These are phyloP conservation scores for Ectemnius cavifrons DNA, from an alignment of 2,888 invertebrate genomes.

Conservation along the genomic window DNA sequence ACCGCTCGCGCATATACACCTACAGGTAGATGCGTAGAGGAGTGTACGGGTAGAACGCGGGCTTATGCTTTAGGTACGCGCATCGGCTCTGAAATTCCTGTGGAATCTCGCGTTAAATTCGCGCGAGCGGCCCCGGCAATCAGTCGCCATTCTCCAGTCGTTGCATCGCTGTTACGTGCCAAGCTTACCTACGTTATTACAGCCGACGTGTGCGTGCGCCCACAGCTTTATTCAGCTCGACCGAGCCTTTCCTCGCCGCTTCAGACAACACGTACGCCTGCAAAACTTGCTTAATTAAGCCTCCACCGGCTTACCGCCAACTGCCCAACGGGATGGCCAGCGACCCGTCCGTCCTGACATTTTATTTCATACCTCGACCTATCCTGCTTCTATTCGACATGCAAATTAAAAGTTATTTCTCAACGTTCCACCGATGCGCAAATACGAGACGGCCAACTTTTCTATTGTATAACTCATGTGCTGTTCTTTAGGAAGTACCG, in stretches of 20 bases:
- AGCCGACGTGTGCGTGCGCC: constrained; percentile 51
- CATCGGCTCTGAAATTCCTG: constrained; percentile 46
- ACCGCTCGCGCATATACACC: background rate
- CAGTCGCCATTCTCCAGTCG: constrained; percentile 68
- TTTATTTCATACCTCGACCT: background rate
- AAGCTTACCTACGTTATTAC: constrained; percentile 66
- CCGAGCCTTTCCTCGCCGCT: constrained; percentile 40
- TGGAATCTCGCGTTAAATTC: constrained; percentile 65
- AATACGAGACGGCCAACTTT: background rate
- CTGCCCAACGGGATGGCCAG: background rate
- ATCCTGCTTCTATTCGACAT: background rate
- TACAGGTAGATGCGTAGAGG: background rate
- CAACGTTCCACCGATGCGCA: background rate
- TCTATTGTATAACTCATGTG: no score
- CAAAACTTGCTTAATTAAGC: constrained; percentile 63
- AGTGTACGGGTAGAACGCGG: background rate
- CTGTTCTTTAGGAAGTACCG: no score
- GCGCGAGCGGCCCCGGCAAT: constrained; percentile 63
- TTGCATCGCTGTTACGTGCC: constrained; percentile 65
- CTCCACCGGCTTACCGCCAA: constrained; percentile 32
- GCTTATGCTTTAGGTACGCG: constrained; percentile 35
- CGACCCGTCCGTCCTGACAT: background rate
- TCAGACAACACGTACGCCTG: constrained; percentile 51
- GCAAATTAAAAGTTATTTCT: constrained; percentile 12
- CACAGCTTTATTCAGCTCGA: constrained; percentile 18